phyloP scores from a whole-genome alignment of 2,113 vertebrate species.

The Dromiciops gliroides region DNA sequence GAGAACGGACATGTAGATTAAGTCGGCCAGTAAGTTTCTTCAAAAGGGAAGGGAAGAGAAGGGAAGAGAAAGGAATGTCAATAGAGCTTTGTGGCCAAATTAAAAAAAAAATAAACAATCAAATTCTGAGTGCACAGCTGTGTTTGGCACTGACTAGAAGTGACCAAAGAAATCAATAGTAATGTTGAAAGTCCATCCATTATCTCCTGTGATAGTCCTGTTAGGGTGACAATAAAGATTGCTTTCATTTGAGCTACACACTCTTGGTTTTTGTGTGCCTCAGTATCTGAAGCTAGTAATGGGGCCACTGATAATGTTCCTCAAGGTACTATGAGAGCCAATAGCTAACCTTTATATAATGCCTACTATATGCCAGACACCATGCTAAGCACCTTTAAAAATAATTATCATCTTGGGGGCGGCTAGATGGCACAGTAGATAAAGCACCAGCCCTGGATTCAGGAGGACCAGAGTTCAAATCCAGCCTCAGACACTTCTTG shows the following conservation, averaged over 20 bases:
- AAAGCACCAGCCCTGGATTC: no score
- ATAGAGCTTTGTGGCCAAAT: neutral
- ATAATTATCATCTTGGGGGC: no score
- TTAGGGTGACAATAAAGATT: no score
- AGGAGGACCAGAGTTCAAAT: no score
- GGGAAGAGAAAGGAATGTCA: neutral
- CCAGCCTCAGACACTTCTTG: no score
- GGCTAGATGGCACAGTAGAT: no score
- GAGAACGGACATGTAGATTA: conserved; percentile 22
- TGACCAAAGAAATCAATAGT: neutral
- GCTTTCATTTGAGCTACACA: no score
- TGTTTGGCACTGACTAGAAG: neutral
- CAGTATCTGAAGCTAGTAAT: neutral
- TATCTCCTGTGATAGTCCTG: neutral
- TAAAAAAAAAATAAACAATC: neutral
- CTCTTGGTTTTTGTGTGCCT: neutral
- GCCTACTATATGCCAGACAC: neutral
- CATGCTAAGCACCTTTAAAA: neutral
- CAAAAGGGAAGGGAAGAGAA: neutral
- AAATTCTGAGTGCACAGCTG: neutral
- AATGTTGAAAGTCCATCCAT: neutral
- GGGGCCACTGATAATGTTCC: neutral
- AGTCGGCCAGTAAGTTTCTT: no score
- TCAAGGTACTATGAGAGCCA: neutral
- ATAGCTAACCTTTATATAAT: neutral